Conservation (phyloP, 2,797 vertebrate species). For the Protonibea diacanthus region DNA sequence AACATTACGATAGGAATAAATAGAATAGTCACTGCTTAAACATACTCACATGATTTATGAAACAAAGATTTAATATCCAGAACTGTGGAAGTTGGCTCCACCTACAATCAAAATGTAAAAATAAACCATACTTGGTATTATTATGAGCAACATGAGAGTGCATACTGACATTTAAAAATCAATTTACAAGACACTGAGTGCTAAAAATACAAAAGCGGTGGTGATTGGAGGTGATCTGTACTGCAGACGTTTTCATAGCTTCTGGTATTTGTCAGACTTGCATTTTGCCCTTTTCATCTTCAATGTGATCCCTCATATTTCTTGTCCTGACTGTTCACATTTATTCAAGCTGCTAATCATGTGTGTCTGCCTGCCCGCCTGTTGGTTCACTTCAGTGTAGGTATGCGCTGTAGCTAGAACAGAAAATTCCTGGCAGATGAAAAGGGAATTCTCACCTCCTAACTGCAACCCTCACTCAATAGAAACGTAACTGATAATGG, state of each 20-base stretch:
- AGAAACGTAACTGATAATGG: conserved; percentile 60
- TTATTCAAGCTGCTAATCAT: conserved; percentile 48
- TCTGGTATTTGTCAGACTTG: conserved; percentile 20
- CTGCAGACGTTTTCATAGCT: neutral
- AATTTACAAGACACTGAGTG: neutral
- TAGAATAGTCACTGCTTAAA: neutral
- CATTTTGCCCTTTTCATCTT: conserved; percentile 28
- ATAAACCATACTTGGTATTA: neutral
- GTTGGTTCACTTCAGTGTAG: conserved; percentile 6
- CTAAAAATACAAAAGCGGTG: conserved; percentile 16
- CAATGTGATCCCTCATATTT: conserved; percentile 14
- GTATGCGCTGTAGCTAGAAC: conserved; percentile 53
- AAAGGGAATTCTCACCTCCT: conserved; percentile 74
- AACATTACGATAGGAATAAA: neutral
- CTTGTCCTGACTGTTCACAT: conserved; percentile 21
- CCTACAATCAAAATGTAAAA: conserved; percentile 80
- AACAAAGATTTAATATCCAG: conserved; percentile 95
- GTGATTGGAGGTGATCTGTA: neutral
- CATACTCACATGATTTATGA: conserved; percentile 91
- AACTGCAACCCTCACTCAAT: conserved; percentile 59
- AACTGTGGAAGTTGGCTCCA: conserved; percentile 94
- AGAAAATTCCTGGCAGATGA: conserved; percentile 65
- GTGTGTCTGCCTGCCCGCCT: conserved; percentile 12
- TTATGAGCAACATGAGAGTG: neutral
- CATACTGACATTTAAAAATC: neutral